Evolutionary conservation across 2,888 invertebrate genomes (phyloP), one percentile per base, ranked within the genome.

Genomic region (Heterodera filipjevi): DNA sequence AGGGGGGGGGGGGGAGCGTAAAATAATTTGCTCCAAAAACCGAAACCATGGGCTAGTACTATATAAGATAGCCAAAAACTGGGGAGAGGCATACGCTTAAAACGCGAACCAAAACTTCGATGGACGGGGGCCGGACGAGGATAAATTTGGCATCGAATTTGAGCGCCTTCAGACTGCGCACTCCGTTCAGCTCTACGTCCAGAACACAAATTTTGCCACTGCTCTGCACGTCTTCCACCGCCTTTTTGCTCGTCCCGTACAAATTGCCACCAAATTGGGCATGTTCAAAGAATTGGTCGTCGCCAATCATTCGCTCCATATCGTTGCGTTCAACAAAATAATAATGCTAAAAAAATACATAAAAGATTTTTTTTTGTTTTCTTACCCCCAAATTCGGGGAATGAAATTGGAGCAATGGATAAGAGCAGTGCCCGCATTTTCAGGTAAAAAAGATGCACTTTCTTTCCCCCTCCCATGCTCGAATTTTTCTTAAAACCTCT

Each of bases 181-280:
- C 96, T 32, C 97, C 98, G 91, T 97, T 94, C 77, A 95, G 93
- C 87, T 98, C 97, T 84, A 98, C 95, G 89, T 98, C 98, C 83
- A 98, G 91, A 1, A 98, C 93, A 89, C 97, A 97, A 66, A 97
- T 93, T 89, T 94, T 94, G 3, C 96, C 96, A 27, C 93, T 91
- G 27, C 92, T 91, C 81, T 93, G 92, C 0, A 98, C 94, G 81
- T 93, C 93, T 85, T 93, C 92, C 0, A 99, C 94, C 0, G 96
- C 94, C 85, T 92, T 91, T 90, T 95, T 94, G 90, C 97, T 95
- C 72, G 98, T 99, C 71, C 98, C 99, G 91, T 99, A 99, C 90
- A 94, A 91, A 90, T 99, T 99, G 16, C 94, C 95, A 86, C 96
- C 94, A 89, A 95, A 99, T 72, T 92, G 92, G 0, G 98, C 96